Evolutionary conservation across 1,140 invertebrate species (phyloP), one percentile per base, ranked within the genome.

Genomic region (Brevipalpus yothersi): DNA sequence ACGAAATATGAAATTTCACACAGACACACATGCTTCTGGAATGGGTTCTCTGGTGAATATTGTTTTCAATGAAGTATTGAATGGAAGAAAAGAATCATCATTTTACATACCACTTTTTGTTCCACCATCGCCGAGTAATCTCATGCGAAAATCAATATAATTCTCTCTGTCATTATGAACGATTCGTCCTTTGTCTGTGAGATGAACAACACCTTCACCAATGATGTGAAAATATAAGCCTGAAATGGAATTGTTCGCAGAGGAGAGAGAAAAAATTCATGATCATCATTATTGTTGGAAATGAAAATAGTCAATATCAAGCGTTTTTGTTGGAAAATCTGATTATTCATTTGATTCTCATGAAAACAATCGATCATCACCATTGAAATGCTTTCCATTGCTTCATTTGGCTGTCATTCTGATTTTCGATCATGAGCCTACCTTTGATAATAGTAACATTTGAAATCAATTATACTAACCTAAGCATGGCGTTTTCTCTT

Each of bases 91-190:
- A 47, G 1, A 5, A 55, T 58, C 5, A 31, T 31, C 31, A 31
- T 31, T 31, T 31, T 21, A 56, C 54, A 12, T 45, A 62, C 61
- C 61, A n/a, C 61, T 56, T 60, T 54, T 60, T 12, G 61, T 57
- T 43, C n/a, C 41, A 58, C 58, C 62, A 75, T 92, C 87, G 53
- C 88, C 88, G 3, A 93, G 75, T 7, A 93, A 74, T 67, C 86
- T 75, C 86, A 93, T 91, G 62, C 88, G 78, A 71, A 93, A 93
- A 72, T 93, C 88, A 64, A 92, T 92, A 69, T 92, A 93, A 69
- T 89, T 91, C 72, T 93, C 89, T 69, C 84, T 83, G 69, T 92
- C 87, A 53, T 62, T 64, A 70, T 82, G 85, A 64, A 82, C 76
- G 63, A 89, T 84, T 67, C 86, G 82, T 10, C 84, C 75, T 45